These are phyloP conservation scores for Pachymerium ferrugineum DNA, from an alignment of 2,888 invertebrate genomes.

Conservation along the genomic window DNA sequence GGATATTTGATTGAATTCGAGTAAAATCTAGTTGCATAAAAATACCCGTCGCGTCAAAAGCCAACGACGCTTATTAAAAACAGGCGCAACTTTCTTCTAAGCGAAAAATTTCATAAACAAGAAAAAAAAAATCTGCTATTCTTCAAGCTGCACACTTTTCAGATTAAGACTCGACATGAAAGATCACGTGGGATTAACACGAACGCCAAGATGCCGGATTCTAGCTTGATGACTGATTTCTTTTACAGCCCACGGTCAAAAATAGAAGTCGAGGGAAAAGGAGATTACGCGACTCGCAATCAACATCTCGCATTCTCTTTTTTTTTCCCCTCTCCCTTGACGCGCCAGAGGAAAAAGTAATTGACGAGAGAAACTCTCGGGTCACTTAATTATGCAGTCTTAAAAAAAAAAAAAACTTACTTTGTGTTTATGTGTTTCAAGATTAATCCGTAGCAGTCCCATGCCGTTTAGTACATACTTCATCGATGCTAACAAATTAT, in stretches of 20 bases:
- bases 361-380: too few species aligned
- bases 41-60: neutral
- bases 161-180: neutral
- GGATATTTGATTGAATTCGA: constrained; percentile 8
- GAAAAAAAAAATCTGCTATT: neutral
- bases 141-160: neutral
- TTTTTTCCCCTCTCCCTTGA: neutral
- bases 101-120: constrained; percentile 3
- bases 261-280: neutral
- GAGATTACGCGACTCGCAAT: neutral
- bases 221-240: neutral
- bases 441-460: constrained; percentile 59
- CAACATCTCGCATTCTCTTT: neutral
- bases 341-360: too few species aligned
- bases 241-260: neutral
- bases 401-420: constrained; percentile 45
- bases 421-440: constrained; percentile 58
- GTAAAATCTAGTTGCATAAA: neutral
- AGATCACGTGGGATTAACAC: neutral
- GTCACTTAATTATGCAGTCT: neutral
- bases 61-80: neutral
- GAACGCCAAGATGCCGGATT: neutral
- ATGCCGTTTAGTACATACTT: constrained; percentile 62
- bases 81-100: neutral
- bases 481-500: constrained; percentile 62